Percentiles rank a stretch among this genome's conserved stretches.
Conservation (phyloP, 2,113 vertebrate genomes). For the Zosterops lateralis region DNA sequence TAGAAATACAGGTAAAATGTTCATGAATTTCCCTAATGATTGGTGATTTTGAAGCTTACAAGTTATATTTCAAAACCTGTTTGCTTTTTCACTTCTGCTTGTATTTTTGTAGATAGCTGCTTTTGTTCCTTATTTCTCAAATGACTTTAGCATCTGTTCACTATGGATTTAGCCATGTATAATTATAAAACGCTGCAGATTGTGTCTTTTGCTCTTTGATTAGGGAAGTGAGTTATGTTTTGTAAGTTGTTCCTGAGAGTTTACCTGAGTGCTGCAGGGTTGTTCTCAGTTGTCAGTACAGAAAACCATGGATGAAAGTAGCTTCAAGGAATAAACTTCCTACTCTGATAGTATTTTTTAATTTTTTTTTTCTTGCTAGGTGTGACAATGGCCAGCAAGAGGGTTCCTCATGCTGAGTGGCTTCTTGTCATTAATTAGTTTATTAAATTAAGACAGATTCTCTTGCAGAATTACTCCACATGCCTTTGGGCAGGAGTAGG, state of each 20-base stretch:
- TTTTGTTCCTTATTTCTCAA: constrained; percentile 8
- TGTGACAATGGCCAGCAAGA: neutral
- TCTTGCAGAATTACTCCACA: neutral
- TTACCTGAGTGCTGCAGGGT: neutral
- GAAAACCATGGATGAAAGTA: neutral
- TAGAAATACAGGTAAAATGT: neutral
- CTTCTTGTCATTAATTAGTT: neutral
- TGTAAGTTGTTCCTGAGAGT: neutral
- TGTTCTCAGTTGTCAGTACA: neutral
- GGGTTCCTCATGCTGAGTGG: neutral
- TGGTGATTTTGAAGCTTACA: neutral
- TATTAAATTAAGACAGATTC: neutral
- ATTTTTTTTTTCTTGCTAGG: neutral
- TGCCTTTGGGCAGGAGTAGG: neutral
- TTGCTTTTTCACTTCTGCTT: neutral
- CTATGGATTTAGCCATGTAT: neutral
- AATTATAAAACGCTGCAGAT: neutral
- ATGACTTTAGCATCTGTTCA: neutral
- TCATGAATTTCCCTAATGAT: neutral
- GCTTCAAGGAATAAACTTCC: neutral
- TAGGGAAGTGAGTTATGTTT: neutral
- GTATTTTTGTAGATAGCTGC: neutral
- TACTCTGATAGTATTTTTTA: neutral
- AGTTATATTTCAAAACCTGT: neutral
- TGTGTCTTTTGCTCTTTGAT: neutral